Conservation (phyloP, 2,797 vertebrate genomes). For the Crypturellus tataupa region DNA sequence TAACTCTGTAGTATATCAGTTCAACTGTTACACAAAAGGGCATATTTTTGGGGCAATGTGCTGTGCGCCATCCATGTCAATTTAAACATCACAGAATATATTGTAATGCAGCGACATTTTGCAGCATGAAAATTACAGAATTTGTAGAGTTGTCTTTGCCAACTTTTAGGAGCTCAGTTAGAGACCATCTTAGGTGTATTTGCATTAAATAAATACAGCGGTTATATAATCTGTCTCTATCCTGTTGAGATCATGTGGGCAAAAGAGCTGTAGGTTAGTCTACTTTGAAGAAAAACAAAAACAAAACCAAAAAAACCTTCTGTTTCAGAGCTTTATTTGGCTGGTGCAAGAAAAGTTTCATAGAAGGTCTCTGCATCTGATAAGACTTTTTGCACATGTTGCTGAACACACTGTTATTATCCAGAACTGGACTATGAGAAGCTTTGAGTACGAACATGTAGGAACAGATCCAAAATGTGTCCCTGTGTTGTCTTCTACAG, state of each 20-base stretch:
- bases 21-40: conserved; percentile 24
- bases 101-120: conserved; percentile 26
- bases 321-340: not conserved
- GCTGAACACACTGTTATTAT: no score
- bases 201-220: not conserved
- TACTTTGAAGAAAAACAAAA: not conserved
- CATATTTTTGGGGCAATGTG: conserved; percentile 57
- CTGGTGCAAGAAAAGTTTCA: not conserved
- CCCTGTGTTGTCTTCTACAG: accelerated
- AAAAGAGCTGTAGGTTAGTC: not conserved
- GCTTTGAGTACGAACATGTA: not conserved
- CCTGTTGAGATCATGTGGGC: not conserved
- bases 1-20: conserved; percentile 35
- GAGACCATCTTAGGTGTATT: not conserved
- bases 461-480: not conserved
- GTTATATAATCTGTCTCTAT: not conserved
- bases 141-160: conserved; percentile 11
- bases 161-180: conserved; percentile 42
- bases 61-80: conserved; percentile 13
- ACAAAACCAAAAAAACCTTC: no score
- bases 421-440: not conserved
- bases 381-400: not conserved
- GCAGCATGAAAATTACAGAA: conserved; percentile 23
- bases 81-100: conserved; percentile 50
- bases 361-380: not conserved